Evolutionary conservation across 2,797 vertebrate species (phyloP).

Genomic region (Sebastes elongatus): DNA sequence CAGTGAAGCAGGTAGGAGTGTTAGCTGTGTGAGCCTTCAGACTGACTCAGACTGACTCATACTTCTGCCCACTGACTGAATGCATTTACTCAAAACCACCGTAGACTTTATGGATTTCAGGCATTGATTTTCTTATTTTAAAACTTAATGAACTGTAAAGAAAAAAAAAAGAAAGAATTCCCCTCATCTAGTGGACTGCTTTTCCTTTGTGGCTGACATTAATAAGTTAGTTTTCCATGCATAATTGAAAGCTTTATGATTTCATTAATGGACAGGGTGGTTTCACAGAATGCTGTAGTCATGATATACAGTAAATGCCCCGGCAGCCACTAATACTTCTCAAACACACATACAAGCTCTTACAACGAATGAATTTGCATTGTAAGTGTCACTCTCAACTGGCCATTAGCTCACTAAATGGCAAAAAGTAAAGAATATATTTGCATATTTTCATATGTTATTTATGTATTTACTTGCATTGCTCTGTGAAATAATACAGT

Average conservation of each 20-base stretch:
- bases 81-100: constrained; percentile 71
- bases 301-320: constrained; percentile 25
- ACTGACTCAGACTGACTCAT: constrained; percentile 61
- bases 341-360: background rate
- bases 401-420: background rate
- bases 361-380: constrained; percentile 1
- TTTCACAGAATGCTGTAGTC: constrained; percentile 21
- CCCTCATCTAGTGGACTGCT: constrained; percentile 24
- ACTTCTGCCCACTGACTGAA: constrained; percentile 64
- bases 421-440: background rate
- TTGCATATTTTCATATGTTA: background rate
- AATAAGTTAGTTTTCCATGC: constrained; percentile 58
- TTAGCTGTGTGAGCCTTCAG: constrained; percentile 51
- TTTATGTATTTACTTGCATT: background rate
- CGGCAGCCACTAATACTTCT: constrained; percentile 1
- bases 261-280: constrained; percentile 55
- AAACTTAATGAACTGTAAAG: constrained; percentile 74
- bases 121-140: constrained; percentile 79
- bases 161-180: constrained; percentile 9
- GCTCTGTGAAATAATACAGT: background rate
- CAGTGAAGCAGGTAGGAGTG: constrained; percentile 68
- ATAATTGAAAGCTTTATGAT: constrained; percentile 70
- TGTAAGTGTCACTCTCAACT: background rate
- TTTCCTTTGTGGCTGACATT: constrained; percentile 51
- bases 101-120: constrained; percentile 68